Evolutionary conservation across 2,797 vertebrate species (phyloP).

Genomic region (Amphiprion clarkii): DNA sequence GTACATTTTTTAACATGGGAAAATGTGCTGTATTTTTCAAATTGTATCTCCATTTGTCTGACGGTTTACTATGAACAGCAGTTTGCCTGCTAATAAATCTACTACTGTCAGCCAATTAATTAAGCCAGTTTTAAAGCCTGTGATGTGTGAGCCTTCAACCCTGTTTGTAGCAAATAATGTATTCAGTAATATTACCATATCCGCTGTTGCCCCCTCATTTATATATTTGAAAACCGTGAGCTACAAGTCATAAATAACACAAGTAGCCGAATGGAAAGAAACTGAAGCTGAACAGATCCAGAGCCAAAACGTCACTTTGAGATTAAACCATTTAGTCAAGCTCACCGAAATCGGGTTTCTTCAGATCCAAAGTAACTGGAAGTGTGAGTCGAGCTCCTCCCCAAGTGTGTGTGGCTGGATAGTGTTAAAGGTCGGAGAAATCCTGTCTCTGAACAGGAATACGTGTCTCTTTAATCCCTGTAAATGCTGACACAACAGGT

Average conservation of each 20-base stretch:
- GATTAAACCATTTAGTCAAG: conserved; percentile 7
- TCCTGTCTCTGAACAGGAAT: conserved; percentile 27
- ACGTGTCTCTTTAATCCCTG: conserved; percentile 11
- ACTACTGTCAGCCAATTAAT: neutral
- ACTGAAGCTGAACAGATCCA: neutral
- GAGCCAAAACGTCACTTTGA: neutral
- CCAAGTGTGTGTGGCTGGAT: neutral
- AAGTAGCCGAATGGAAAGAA: neutral
- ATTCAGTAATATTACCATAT: neutral
- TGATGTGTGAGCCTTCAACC: conserved; percentile 1
- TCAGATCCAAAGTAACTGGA: conserved; percentile 5
- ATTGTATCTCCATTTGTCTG: neutral
- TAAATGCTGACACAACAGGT: conserved; percentile 27
- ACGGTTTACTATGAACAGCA: conserved; percentile 8
- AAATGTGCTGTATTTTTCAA: no score
- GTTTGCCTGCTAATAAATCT: neutral
- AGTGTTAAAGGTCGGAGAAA: conserved; percentile 23
- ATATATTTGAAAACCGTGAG: neutral
- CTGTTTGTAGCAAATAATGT: conserved; percentile 1
- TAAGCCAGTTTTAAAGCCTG: neutral
- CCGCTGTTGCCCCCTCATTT: neutral
- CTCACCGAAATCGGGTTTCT: neutral
- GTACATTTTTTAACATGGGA: no score
- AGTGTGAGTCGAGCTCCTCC: neutral
- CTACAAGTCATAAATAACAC: conserved; percentile 6